Percentiles rank a stretch among this genome's conserved stretches.
phyloP scores from a whole-genome alignment of 1,140 invertebrate species.

The Vanessa tameamea region DNA sequence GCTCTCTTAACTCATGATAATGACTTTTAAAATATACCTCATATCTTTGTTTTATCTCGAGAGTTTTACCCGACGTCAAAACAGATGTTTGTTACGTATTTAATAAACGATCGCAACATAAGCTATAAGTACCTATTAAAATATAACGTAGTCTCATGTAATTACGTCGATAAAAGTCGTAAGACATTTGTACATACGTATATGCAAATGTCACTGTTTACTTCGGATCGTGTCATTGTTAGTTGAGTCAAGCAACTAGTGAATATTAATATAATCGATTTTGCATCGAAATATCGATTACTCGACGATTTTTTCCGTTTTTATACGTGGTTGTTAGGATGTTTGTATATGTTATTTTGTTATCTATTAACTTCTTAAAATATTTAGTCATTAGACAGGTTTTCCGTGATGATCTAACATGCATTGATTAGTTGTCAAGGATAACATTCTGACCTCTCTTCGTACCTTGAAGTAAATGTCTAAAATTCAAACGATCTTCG shows the following conservation, averaged over 20 bases:
- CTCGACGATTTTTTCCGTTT: background rate
- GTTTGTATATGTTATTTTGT: background rate
- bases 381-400: slow-evolving; percentile 54
- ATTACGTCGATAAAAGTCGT: slow-evolving; percentile 26
- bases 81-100: slow-evolving; percentile 50
- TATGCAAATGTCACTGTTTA: slow-evolving; percentile 33
- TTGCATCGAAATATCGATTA: slow-evolving; percentile 14
- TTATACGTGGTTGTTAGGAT: background rate
- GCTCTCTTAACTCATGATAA: slow-evolving; percentile 46
- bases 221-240: slow-evolving; percentile 15
- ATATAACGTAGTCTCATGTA: slow-evolving; percentile 19
- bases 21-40: slow-evolving; percentile 51
- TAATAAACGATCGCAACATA: slow-evolving; percentile 2
- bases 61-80: slow-evolving; percentile 49
- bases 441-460: slow-evolving; percentile 28
- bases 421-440: slow-evolving; percentile 63
- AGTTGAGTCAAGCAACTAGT: background rate
- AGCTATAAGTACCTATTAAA: slow-evolving; percentile 4
- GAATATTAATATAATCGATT: background rate
- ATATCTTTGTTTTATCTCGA: slow-evolving; percentile 51
- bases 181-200: slow-evolving; percentile 28
- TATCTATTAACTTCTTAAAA: slow-evolving; percentile 14
- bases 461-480: slow-evolving; percentile 14
- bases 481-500: background rate
- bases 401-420: slow-evolving; percentile 68